A percentile compares a stretch with the other conserved stretches of the same genome.
phyloP scores from a whole-genome alignment of 2,797 vertebrate genomes.

The Microtus californicus region DNA sequence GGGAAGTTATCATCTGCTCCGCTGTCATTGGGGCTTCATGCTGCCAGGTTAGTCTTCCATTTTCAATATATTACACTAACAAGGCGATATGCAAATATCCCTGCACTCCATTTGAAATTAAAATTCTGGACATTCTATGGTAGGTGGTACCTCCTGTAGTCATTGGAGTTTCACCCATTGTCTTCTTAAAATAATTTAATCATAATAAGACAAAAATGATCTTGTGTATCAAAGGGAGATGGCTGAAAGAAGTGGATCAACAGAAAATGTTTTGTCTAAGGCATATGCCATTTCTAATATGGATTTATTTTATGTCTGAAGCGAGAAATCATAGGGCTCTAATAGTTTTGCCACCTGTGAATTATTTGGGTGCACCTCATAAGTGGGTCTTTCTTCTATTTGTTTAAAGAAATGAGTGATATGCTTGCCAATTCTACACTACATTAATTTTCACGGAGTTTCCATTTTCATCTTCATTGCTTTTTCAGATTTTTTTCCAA shows the following conservation, averaged over 20 bases:
- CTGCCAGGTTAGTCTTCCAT: neutral
- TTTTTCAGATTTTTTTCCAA: constrained; percentile 82
- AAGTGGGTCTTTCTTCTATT: constrained; percentile 78
- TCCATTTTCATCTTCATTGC: constrained; percentile 82
- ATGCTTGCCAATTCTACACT: constrained; percentile 79
- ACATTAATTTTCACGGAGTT: constrained; percentile 84
- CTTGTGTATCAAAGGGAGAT: neutral
- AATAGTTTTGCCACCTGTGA: constrained; percentile 85
- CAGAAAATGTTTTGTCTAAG: constrained; percentile 40
- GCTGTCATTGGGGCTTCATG: rapidly evolving
- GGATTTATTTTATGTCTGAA: constrained; percentile 84
- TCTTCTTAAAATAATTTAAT: constrained; percentile 70
- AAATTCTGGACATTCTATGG: constrained; percentile 20
- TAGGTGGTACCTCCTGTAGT: neutral
- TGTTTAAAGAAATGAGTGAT: constrained; percentile 81
- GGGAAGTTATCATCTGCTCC: neutral
- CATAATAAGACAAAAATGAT: constrained; percentile 57
- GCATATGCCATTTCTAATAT: constrained; percentile 54
- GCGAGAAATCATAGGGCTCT: constrained; percentile 77
- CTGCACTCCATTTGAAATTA: constrained; percentile 3
- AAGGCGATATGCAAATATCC: neutral
- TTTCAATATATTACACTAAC: neutral
- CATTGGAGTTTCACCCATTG: constrained; percentile 41
- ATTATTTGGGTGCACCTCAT: constrained; percentile 82
- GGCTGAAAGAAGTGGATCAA: constrained; percentile 8